phyloP scores from a whole-genome alignment of 2,797 vertebrate species.

The Staurois parvus region DNA sequence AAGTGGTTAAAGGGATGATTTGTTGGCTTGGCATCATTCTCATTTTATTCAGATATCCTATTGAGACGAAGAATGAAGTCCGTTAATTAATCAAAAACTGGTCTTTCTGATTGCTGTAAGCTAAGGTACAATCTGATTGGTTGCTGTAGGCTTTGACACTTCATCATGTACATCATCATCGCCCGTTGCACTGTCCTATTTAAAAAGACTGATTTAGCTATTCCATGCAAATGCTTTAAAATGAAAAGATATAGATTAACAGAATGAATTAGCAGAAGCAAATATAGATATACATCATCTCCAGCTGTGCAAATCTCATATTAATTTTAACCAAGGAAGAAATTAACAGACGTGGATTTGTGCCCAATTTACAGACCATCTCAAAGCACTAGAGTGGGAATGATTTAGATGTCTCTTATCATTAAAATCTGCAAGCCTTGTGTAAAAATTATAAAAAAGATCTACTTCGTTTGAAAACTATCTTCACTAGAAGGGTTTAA shows the following conservation, averaged over 20 bases:
- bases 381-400: constrained; percentile 38
- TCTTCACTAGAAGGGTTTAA: constrained; percentile 14
- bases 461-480: constrained; percentile 6
- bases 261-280: constrained; percentile 36
- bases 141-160: background rate
- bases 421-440: constrained; percentile 41
- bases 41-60: background rate
- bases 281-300: constrained; percentile 44
- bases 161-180: background rate
- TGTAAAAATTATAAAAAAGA: constrained; percentile 49
- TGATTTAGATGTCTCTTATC: constrained; percentile 39
- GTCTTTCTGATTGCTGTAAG: background rate
- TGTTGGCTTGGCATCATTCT: background rate
- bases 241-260: constrained; percentile 39
- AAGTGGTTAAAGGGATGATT: no score
- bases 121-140: background rate
- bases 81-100: background rate
- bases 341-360: constrained; percentile 30
- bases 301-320: constrained; percentile 36
- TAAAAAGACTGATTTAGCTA: background rate
- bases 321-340: constrained; percentile 41
- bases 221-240: background rate
- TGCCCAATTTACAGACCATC: constrained; percentile 43
- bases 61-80: background rate
- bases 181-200: background rate